Evolutionary conservation across 2,888 invertebrate genomes (phyloP), one percentile per base, ranked within the genome.

Genomic region (Eretmocerus hayati): DNA sequence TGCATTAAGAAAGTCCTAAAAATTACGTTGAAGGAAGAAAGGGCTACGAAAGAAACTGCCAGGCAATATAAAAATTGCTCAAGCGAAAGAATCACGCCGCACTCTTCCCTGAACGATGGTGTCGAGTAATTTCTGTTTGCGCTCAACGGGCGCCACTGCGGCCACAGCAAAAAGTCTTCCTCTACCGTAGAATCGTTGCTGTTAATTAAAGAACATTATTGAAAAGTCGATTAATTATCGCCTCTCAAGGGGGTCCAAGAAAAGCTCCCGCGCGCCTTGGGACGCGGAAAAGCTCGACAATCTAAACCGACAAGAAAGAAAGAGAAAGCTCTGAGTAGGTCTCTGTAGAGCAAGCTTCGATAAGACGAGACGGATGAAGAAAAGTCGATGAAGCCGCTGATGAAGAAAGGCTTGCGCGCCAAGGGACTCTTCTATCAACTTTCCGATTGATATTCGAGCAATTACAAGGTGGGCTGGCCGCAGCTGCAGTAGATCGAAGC

Each of bases 131-230:
- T 48, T 48, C 42, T 42, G 42, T 48, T 42, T 48, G 42, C 47
- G 11, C 40, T 20, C 46, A 3, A 18, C 22, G 13, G n/a, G 9
- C 5, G 33, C 13, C 33, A 36, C 16, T 6, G 11, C 5, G 8
- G 18, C 16, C 36, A 9, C 38, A 30, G 20, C 19, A 46, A 40
- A 46, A 46, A 30, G 41, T 35, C 38, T 15, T 21, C 22, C 21
- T n/a, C n/a, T n/a, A 6, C 11, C 15, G 26, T 30, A 42, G 32
- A 42, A 42, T 32, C 38, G 37, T n/a, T n/a, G n/a, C 37, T 48
- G 47, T 48, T 48, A 48, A 48, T 48, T 48, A 48, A 48, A 42
- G 47, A 48, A 48, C 47, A 48, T 48, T 48, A 48, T 48, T 42
- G 42, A 48, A 48, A 42, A 48, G 47, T 48, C 47, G 47, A 48